Evolutionary conservation across 2,797 vertebrate genomes (phyloP), one percentile per base, ranked within the genome.

Genomic region (Poecile montanus): DNA sequence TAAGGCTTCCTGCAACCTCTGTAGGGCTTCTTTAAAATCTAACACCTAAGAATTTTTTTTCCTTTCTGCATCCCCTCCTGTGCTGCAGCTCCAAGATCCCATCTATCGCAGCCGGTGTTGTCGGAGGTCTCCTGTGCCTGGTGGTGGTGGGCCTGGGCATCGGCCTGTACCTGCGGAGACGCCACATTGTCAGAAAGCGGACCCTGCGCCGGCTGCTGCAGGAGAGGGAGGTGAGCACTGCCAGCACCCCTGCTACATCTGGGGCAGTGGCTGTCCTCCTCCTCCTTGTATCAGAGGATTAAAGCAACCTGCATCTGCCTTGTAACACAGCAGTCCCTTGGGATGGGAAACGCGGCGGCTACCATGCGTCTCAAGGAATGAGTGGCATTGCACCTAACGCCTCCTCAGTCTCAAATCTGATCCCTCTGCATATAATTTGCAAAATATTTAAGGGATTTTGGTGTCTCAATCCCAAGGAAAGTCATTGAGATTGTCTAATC

Each of bases 161-260:
- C 1, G 98, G 98, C n/a, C 98, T 99, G 63, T 96, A 98, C 57
- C 67, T 99, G 66, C 98, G 99, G 27, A 98, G 99, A 44, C 98
- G 99, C 40, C 98, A 98, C 96, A 99, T 99, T 15, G 98, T 99
- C 96, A 98, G 98, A 60, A 99, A 99, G 96, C 98, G 99, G 48
- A 99, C 99, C 0, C 97, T 98, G 94, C 98, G 99, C 63, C 97
- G 99, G 68, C 97, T 99, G 70, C 98, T 99, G 50, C 99, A 99
- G 96, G 99, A 99, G 96, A 98, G 98, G 94, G 99, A 99, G 98
- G 99, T 99, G 81, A 95, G 97, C 0, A 0, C 48, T 6, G 2
- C 19, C 1, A n/a, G 21, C 32, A 12, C 36, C 2, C 1, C 70
- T 30, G 44, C 71, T 45, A 18, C 25, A 0, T 3, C 5, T 8